phyloP scores from a whole-genome alignment of 2,888 invertebrate genomes.

The Epistrophe eligans region DNA sequence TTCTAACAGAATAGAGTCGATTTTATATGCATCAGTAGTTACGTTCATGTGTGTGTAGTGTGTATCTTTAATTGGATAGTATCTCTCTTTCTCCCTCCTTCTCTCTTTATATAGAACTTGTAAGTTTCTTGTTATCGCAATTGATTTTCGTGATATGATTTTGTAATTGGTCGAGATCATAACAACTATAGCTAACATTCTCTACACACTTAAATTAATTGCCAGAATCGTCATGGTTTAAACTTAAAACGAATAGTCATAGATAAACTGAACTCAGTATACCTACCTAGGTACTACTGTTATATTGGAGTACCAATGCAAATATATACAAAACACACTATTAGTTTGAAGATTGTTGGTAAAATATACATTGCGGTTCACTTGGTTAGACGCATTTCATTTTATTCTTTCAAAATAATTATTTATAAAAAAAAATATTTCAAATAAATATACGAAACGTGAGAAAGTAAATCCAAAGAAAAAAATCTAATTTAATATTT shows the following conservation, averaged over 20 bases:
- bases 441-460: too few species aligned
- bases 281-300: not conserved
- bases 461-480: too few species aligned
- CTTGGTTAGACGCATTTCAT: not conserved
- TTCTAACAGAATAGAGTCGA: constrained; percentile 10
- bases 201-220: constrained; percentile 62
- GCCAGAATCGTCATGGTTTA: constrained; percentile 67
- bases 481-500: too few species aligned
- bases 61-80: too few species aligned
- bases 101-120: not conserved
- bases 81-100: not conserved
- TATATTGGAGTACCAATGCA: constrained; percentile 10
- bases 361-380: constrained; percentile 1
- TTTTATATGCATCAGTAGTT: constrained; percentile 17
- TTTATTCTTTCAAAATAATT: not conserved
- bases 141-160: constrained; percentile 76
- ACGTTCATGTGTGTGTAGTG: too few species aligned
- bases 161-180: constrained; percentile 69
- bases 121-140: constrained; percentile 65
- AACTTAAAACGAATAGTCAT: constrained; percentile 15
- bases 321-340: constrained; percentile 30
- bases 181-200: constrained; percentile 33
- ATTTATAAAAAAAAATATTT: too few species aligned
- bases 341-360: constrained; percentile 62
- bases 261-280: constrained; percentile 7